Evolutionary conservation across 2,113 vertebrate species (phyloP).

Genomic region (Glaucidium brasilianum): DNA sequence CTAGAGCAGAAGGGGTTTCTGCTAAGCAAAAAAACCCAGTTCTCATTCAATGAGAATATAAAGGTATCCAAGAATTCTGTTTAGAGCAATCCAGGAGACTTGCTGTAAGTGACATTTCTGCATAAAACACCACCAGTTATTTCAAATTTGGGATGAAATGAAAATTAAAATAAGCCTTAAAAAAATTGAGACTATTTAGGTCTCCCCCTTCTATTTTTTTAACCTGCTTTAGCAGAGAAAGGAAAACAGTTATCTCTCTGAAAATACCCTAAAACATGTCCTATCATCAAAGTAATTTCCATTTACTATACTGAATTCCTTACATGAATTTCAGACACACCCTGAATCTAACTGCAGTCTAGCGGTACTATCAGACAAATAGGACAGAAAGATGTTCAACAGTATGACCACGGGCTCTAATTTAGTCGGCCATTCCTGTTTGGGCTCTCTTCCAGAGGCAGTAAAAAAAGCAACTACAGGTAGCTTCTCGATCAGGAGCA

Average conservation of each 20-base stretch:
- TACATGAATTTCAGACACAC: not conserved
- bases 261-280: not conserved
- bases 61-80: rapidly evolving
- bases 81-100: not conserved
- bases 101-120: rapidly evolving
- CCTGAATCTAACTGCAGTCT: not conserved
- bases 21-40: not conserved
- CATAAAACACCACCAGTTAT: not conserved
- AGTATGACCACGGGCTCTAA: too few species aligned
- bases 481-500: not conserved
- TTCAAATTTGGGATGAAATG: not conserved
- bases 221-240: not conserved
- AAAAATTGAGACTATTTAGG: not conserved
- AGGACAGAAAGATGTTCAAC: not conserved
- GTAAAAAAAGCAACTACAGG: not conserved
- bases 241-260: not conserved
- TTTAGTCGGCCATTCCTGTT: not conserved
- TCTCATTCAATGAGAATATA: not conserved
- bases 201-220: not conserved
- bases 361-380: not conserved
- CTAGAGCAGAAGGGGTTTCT: not conserved
- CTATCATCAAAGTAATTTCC: not conserved
- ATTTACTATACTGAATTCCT: not conserved
- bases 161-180: not conserved
- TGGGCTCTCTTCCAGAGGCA: not conserved